Conservation (phyloP, 1,140 invertebrate species). For the Chionoecetes opilio region DNA sequence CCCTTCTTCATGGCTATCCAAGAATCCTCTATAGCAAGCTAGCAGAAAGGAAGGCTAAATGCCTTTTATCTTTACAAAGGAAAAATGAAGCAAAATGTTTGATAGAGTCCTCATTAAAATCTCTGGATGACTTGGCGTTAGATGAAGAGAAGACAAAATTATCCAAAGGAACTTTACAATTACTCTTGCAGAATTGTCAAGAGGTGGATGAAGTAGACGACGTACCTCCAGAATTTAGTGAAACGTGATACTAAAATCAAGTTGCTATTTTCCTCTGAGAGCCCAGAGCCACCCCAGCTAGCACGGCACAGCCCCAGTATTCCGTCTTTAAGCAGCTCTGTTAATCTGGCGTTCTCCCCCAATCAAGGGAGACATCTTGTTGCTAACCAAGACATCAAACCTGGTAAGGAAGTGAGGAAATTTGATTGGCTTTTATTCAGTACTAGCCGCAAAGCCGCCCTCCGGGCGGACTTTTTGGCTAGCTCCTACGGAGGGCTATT, state of each 20-base stretch:
- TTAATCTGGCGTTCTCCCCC: conserved; percentile 82
- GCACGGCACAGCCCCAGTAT: conserved; percentile 10
- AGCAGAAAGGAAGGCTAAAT: conserved; percentile 71
- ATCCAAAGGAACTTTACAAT: conserved; percentile 46
- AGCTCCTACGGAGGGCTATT: too few species aligned
- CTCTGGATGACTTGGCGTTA: conserved; percentile 33
- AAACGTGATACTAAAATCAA: conserved; percentile 20
- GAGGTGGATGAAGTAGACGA: too few species aligned
- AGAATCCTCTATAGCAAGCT: conserved; percentile 67
- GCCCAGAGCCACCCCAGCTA: conserved; percentile 46
- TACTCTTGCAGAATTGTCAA: conserved; percentile 28
- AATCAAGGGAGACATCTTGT: conserved; percentile 79
- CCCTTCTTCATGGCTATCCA: conserved; percentile 63
- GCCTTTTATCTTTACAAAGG: conserved; percentile 50
- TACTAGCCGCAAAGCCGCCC: too few species aligned
- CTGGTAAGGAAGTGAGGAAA: conserved; percentile 66
- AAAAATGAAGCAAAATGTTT: conserved; percentile 46
- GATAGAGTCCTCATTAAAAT: conserved; percentile 45
- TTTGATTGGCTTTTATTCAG: background rate
- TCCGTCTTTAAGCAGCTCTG: conserved; percentile 63
- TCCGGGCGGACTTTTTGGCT: too few species aligned
- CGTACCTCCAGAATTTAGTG: too few species aligned
- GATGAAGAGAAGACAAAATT: conserved; percentile 57
- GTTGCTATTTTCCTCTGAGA: conserved; percentile 62
- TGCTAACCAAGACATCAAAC: conserved; percentile 77